Base-by-base conservation (phyloP, 2,113 vertebrate species). In the Eubucco bourcierii region DNA sequence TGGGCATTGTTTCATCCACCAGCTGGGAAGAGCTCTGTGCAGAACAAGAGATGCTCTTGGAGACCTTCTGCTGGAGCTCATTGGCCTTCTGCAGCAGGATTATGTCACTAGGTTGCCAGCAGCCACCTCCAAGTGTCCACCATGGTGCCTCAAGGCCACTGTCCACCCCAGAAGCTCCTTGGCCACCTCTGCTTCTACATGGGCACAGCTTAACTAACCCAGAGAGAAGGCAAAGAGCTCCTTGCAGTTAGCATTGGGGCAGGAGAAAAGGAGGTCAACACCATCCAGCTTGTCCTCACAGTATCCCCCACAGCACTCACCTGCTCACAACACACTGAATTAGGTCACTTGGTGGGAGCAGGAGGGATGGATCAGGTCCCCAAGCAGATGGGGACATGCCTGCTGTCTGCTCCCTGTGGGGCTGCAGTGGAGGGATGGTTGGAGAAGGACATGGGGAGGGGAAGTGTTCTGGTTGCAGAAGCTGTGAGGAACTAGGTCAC, bases 401-500 rank as follows among this genome's bases (percentile, higher is more conserved):
- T 68, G 71, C 4, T 23, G 33, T 37, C 47, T n/a, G 66, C n/a
- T 39, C 41, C 64, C 87, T 9, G 2, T 15, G 64, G 58, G 44
- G 41, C 44, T 33, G 27, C 7, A 6, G n/a, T 55, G 83, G 60
- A 79, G 68, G 44, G 37, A 12, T 2, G 6, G 70, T 58, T 88
- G 68, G 13, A 75, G 53, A 15, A 85, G n/a, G 66, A 63, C 1
- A 0, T 39, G 39, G 37, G 3, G 29, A 4, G 31, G 88, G 47
- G 23, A 24, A 41, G 41, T 15, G 60, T 76, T 87, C 84, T 87
- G 56, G 13, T 11, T 76, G 50, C 79, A 80, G 70, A 56, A 76
- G 67, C 81, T 67, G 12, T 12, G 16, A 66, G 31, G 84, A 96
- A 92, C 52, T 47, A 60, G 95, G 84, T 77, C 88, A 70, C 31